Conservation (phyloP, 1,140 invertebrate genomes). For the Nephila pilipes region DNA sequence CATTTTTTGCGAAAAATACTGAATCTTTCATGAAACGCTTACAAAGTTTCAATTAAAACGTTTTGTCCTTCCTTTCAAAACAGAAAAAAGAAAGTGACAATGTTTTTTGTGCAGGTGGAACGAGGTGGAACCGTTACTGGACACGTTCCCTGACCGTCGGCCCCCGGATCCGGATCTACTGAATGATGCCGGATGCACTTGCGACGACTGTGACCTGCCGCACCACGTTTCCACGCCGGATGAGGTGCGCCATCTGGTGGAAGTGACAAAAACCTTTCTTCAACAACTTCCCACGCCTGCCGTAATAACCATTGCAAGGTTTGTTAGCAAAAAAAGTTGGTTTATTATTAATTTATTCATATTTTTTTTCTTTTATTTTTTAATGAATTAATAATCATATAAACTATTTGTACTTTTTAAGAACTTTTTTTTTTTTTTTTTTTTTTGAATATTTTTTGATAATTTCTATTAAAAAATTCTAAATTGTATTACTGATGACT, state of each 20-base stretch:
- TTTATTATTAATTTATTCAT: not conserved
- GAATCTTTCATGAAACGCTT: no score
- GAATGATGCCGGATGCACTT: constrained; percentile 92
- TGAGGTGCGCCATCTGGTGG: constrained; percentile 86
- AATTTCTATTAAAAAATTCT: no score
- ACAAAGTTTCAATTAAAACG: no score
- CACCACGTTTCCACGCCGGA: constrained; percentile 88
- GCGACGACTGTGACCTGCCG: constrained; percentile 88
- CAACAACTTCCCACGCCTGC: constrained; percentile 86
- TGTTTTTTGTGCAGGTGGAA: not conserved
- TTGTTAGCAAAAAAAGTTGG: not conserved
- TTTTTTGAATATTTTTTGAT: no score
- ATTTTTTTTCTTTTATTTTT: not conserved
- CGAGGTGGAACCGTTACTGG: constrained; percentile 28
- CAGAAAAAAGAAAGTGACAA: not conserved
- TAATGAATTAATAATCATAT: not conserved
- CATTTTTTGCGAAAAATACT: no score
- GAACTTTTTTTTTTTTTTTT: not conserved
- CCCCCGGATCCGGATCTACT: constrained; percentile 87
- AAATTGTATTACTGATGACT: no score
- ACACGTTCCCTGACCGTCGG: constrained; percentile 58
- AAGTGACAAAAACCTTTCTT: constrained; percentile 85
- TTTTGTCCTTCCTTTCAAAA: no score
- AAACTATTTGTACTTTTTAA: not conserved
- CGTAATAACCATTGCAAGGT: constrained; percentile 88